Conservation (phyloP, 2,888 invertebrate species). For the Arenicola marina region DNA sequence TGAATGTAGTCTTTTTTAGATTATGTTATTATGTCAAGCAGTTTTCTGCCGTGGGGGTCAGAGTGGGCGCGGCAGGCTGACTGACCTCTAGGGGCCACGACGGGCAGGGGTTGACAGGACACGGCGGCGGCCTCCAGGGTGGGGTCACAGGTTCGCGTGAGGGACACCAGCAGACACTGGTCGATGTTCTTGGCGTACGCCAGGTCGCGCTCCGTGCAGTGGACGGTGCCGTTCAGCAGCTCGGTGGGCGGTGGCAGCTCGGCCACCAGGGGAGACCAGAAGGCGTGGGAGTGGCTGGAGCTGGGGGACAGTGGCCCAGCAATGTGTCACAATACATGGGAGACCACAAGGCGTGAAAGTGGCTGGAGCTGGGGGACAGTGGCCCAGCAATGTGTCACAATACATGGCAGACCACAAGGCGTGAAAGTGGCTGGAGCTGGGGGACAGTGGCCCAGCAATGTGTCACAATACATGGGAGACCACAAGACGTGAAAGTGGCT, state of each 20-base stretch:
- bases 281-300: conserved; percentile 1
- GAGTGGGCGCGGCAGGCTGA: too few species aligned
- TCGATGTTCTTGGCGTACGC: conserved; percentile 9
- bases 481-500: conserved; percentile 7
- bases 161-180: conserved; percentile 11
- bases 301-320: too few species aligned
- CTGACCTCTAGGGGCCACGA: background rate
- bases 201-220: conserved; percentile 7
- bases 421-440: background rate
- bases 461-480: background rate
- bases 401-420: conserved; percentile 4
- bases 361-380: background rate
- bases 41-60: too few species aligned
- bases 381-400: too few species aligned
- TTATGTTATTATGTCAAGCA: too few species aligned
- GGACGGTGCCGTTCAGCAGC: conserved; percentile 14
- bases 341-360: conserved; percentile 9
- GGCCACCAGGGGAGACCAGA: background rate
- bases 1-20: background rate
- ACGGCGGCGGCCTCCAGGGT: conserved; percentile 21
- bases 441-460: too few species aligned
- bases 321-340: too few species aligned
- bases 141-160: conserved; percentile 11
- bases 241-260: background rate
- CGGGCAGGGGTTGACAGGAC: conserved; percentile 9